Evolutionary conservation across 2,113 vertebrate species (phyloP).

Genomic region (Corythoichthys haematopterus): DNA sequence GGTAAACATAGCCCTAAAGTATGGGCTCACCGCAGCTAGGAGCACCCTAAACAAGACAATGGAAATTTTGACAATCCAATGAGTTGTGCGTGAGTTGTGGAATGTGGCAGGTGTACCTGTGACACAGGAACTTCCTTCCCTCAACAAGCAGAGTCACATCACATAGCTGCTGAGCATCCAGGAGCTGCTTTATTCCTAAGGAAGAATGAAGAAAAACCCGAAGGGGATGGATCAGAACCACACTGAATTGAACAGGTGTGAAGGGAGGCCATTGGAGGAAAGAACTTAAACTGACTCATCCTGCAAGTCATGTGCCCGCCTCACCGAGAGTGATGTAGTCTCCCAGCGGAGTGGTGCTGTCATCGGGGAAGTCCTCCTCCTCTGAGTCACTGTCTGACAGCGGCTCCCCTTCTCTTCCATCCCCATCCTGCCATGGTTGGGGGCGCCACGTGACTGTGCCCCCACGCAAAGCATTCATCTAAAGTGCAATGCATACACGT

Average conservation of each 20-base stretch:
- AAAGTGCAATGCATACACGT: not conserved
- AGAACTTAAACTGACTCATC: not conserved
- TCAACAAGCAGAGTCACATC: constrained; percentile 78
- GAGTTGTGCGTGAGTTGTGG: not conserved
- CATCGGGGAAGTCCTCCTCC: constrained; percentile 78
- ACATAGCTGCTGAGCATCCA: constrained; percentile 77
- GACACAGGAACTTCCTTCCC: constrained; percentile 77
- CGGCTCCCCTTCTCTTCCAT: constrained; percentile 68
- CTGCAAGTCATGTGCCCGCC: not conserved
- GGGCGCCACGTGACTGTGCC: constrained; percentile 72
- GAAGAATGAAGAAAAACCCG: not conserved
- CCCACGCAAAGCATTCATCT: constrained; percentile 73
- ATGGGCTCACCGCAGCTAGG: constrained; percentile 77
- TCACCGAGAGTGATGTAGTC: constrained; percentile 76
- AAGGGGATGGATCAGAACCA: not conserved
- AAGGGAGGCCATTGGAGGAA: not conserved
- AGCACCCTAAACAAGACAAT: constrained; percentile 63
- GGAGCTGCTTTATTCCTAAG: constrained; percentile 74
- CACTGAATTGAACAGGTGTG: not conserved
- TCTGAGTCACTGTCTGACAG: constrained; percentile 78
- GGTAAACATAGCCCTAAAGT: constrained; percentile 81
- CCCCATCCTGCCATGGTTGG: constrained; percentile 77
- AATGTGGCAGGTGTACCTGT: constrained; percentile 57
- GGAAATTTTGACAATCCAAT: not conserved
- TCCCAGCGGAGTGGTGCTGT: constrained; percentile 73